These are phyloP conservation scores for Romanogobio albipinnatus DNA, from an alignment of 2,113 vertebrate species.

Conservation along the genomic window DNA sequence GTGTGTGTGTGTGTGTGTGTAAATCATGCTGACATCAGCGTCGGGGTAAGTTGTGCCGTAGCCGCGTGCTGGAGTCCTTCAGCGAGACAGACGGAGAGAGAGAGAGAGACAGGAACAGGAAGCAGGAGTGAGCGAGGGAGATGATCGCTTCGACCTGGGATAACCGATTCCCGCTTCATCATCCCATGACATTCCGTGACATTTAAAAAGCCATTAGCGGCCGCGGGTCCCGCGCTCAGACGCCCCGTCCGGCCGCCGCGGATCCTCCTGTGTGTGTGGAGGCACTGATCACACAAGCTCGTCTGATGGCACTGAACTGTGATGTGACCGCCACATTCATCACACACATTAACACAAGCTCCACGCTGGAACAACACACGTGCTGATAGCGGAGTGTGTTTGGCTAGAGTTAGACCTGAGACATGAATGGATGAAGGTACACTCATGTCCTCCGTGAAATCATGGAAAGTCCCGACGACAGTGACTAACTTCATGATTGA, in stretches of 20 bases:
- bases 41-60: constrained; percentile 67
- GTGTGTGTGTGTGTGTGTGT: constrained; percentile 48
- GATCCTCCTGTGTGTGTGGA: constrained; percentile 52
- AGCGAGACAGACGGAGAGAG: constrained; percentile 15
- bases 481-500: constrained; percentile 23
- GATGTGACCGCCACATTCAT: background rate
- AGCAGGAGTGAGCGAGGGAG: constrained; percentile 24
- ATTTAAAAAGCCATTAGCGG: constrained; percentile 86
- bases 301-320: background rate
- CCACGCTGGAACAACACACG: too few relatives aligned
- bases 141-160: constrained; percentile 76
- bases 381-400: background rate
- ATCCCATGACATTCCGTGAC: constrained; percentile 83
- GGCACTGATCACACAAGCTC: constrained; percentile 47
- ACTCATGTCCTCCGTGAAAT: background rate
- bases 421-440: too few relatives aligned
- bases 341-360: background rate
- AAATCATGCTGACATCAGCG: constrained; percentile 78
- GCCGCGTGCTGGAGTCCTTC: constrained; percentile 38
- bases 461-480: constrained; percentile 22
- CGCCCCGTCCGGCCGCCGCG: constrained; percentile 34
- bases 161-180: constrained; percentile 82
- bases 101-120: constrained; percentile 33
- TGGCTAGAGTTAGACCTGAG: background rate
- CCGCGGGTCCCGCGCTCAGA: constrained; percentile 65